Evolutionary conservation across 2,888 invertebrate genomes (phyloP).

Genomic region (Encarsia formosa): DNA sequence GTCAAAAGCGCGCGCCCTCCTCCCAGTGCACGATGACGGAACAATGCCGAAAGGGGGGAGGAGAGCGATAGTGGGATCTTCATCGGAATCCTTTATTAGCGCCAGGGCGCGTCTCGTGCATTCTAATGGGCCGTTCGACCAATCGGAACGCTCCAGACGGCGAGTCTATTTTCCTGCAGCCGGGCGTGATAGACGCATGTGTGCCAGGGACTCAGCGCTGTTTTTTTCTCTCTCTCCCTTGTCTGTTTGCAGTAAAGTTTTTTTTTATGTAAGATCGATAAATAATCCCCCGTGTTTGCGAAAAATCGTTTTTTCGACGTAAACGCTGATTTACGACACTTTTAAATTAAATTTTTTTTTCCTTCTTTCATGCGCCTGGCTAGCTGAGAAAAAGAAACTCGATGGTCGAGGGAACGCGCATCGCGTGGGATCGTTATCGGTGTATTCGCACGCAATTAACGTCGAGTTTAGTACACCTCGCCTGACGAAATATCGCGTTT

Average conservation of each 20-base stretch:
- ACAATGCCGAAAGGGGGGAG: constrained; percentile 45
- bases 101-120: constrained; percentile 26
- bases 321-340: too few species aligned
- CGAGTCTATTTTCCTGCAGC: constrained; percentile 41
- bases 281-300: too few species aligned
- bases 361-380: too few species aligned
- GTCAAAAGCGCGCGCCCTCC: too few species aligned
- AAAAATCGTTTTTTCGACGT: too few species aligned
- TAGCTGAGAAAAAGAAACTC: too few species aligned
- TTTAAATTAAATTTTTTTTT: too few species aligned
- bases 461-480: constrained; percentile 35
- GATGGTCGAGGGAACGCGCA: too few species aligned
- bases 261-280: too few species aligned
- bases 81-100: constrained; percentile 49
- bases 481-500: constrained; percentile 35
- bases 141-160: too few species aligned
- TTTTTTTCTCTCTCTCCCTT: neutral
- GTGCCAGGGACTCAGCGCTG: neutral
- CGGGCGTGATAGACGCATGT: constrained; percentile 39
- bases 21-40: too few species aligned
- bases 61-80: constrained; percentile 41
- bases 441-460: constrained; percentile 40
- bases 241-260: too few species aligned
- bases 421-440: constrained; percentile 32
- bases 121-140: constrained; percentile 43